phyloP scores from a whole-genome alignment of 2,797 vertebrate species.

The Mormyrops attenuatus region DNA sequence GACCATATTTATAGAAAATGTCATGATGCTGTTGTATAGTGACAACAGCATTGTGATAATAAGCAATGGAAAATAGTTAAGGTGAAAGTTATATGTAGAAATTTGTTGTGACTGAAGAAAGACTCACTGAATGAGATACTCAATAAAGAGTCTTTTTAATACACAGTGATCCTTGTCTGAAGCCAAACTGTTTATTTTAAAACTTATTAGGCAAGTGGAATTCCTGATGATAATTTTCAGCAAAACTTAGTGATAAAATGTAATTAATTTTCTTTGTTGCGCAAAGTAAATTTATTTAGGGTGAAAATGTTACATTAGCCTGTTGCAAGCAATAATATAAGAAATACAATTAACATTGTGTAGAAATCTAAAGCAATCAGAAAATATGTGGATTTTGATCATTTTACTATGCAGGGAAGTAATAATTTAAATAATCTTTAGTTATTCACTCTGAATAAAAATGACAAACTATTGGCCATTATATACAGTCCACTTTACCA shows the following conservation, averaged over 20 bases:
- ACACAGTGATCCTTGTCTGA: background rate
- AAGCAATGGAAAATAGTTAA: too few relatives aligned
- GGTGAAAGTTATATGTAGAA: background rate
- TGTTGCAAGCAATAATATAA: background rate
- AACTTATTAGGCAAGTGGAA: too few relatives aligned
- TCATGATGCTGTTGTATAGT: too few relatives aligned
- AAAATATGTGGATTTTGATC: background rate
- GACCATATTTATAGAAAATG: too few relatives aligned
- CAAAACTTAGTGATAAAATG: background rate
- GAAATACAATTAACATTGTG: background rate
- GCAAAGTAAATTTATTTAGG: background rate
- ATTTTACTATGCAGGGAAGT: background rate
- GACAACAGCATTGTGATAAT: too few relatives aligned
- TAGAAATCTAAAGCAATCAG: background rate
- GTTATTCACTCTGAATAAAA: background rate
- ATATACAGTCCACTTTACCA: background rate
- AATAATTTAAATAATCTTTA: background rate
- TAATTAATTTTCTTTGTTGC: too few relatives aligned
- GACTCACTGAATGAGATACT: too few relatives aligned
- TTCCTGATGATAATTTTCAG: background rate
- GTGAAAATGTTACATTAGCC: too few relatives aligned
- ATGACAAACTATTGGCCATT: background rate
- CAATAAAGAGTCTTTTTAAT: too few relatives aligned
- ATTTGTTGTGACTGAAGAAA: too few relatives aligned
- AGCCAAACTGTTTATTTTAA: too few relatives aligned